Conservation (phyloP, 2,888 invertebrate species). For the Pedicia rivosa region DNA sequence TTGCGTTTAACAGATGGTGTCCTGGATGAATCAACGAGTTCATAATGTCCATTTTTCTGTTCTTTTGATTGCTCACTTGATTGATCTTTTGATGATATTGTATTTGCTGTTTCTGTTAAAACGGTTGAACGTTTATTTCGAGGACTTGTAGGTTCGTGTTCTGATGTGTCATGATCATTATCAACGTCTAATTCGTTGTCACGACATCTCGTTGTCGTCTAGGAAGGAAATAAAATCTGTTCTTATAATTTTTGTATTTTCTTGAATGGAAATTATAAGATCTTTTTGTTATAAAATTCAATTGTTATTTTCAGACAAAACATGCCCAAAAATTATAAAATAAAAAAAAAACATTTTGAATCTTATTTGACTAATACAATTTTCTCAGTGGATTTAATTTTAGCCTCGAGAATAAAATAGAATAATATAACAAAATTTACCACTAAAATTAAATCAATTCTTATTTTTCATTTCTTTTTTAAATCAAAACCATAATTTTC, state of each 20-base stretch:
- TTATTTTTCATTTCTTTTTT: too few relatives aligned
- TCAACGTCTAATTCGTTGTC: constrained; percentile 3
- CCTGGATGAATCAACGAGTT: constrained; percentile 10
- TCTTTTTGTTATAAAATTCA: too few relatives aligned
- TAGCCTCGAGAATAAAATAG: too few relatives aligned
- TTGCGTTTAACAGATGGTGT: constrained; percentile 9
- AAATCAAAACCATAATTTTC: too few relatives aligned
- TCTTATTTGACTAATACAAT: too few relatives aligned
- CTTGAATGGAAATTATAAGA: too few relatives aligned
- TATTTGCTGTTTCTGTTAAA: not conserved
- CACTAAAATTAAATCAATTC: too few relatives aligned
- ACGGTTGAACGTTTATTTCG: constrained; percentile 2
- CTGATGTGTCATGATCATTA: constrained; percentile 7
- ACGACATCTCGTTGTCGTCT: not conserved
- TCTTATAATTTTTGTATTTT: not conserved
- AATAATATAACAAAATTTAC: too few relatives aligned
- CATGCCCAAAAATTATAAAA: too few relatives aligned
- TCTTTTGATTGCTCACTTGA: not conserved
- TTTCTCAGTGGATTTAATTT: too few relatives aligned
- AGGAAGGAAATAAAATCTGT: not conserved
- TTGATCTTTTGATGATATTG: not conserved
- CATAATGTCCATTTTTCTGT: constrained; percentile 9
- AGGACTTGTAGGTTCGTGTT: constrained; percentile 7
- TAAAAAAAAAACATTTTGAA: too few relatives aligned
- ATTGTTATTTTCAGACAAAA: too few relatives aligned